These are phyloP conservation scores for Enteromius anoplus DNA, from an alignment of 2,797 vertebrate species.

Conservation along the genomic window DNA sequence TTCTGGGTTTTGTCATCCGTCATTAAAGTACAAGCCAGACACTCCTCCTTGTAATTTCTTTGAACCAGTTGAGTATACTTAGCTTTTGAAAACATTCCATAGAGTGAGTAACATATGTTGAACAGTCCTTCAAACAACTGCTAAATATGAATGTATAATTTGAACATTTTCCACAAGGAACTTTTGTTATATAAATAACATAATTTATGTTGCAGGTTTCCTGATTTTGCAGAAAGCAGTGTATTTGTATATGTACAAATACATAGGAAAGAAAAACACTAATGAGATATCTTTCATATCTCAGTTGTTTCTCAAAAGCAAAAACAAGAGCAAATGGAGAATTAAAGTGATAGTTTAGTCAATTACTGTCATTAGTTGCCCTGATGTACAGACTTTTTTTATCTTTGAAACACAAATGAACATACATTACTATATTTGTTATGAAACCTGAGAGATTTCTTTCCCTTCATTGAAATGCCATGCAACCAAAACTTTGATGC, in stretches of 20 bases:
- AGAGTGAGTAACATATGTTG: background rate
- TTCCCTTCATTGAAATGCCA: background rate
- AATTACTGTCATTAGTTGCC: background rate
- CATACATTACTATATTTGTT: background rate
- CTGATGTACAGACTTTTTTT: background rate
- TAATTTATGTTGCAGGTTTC: background rate
- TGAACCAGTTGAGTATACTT: constrained; percentile 3
- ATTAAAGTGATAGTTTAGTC: background rate
- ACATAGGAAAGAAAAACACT: background rate
- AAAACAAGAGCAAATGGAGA: background rate
- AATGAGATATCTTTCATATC: background rate
- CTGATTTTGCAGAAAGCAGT: background rate
- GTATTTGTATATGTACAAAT: too few relatives aligned
- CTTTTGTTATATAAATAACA: background rate
- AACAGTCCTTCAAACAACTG: background rate
- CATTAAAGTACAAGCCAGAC: background rate
- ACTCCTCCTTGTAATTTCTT: constrained; percentile 25
- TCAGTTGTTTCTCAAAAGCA: background rate
- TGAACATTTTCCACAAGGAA: background rate
- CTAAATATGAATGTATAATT: background rate
- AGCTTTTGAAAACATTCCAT: constrained; percentile 25
- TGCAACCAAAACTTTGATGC: background rate
- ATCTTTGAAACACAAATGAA: background rate
- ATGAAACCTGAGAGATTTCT: background rate
- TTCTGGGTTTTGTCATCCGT: constrained; percentile 22